These are phyloP conservation scores for Drosophila biarmipes DNA, from an alignment of 1,140 invertebrate genomes.

Conservation along the genomic window DNA sequence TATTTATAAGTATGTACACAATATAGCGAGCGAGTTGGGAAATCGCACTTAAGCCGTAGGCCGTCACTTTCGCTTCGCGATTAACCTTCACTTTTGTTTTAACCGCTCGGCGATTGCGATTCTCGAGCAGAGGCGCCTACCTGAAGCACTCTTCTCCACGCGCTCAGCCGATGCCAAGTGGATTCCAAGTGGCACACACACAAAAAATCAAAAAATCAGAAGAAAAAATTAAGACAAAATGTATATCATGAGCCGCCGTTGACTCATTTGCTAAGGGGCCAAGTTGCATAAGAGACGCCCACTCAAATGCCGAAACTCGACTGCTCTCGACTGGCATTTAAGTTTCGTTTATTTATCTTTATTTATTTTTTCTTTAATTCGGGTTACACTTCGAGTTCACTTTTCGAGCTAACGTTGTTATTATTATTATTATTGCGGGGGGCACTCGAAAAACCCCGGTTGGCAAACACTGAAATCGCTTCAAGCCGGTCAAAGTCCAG, in stretches of 20 bases:
- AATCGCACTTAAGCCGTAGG: constrained; percentile 40
- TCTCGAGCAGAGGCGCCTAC: constrained; percentile 65
- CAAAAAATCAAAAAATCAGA: constrained; percentile 17
- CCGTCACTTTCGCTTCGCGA: constrained; percentile 69
- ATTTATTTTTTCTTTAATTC: constrained; percentile 69
- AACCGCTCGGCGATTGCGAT: constrained; percentile 28
- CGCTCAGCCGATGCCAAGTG: constrained; percentile 29
- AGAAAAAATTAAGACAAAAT: background rate
- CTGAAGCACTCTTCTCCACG: constrained; percentile 56
- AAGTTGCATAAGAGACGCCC: constrained; percentile 55
- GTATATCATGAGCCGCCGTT: constrained; percentile 22
- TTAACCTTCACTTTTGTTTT: constrained; percentile 73
- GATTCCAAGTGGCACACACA: constrained; percentile 1
- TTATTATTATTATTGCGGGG: constrained; percentile 41
- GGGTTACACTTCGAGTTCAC: constrained; percentile 71
- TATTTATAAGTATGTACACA: constrained; percentile 31
- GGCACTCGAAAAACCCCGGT: constrained; percentile 28
- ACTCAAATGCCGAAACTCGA: constrained; percentile 42
- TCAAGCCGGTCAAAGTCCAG: constrained; percentile 48
- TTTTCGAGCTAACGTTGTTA: constrained; percentile 42
- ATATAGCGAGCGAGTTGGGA: constrained; percentile 46
- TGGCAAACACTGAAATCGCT: constrained; percentile 35
- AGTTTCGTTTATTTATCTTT: constrained; percentile 50
- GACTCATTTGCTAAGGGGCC: constrained; percentile 36
- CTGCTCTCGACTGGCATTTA: constrained; percentile 35